A percentile compares a stretch with the other conserved stretches of the same genome.
phyloP scores from a whole-genome alignment of 2,113 vertebrate genomes.

The Progne subis region DNA sequence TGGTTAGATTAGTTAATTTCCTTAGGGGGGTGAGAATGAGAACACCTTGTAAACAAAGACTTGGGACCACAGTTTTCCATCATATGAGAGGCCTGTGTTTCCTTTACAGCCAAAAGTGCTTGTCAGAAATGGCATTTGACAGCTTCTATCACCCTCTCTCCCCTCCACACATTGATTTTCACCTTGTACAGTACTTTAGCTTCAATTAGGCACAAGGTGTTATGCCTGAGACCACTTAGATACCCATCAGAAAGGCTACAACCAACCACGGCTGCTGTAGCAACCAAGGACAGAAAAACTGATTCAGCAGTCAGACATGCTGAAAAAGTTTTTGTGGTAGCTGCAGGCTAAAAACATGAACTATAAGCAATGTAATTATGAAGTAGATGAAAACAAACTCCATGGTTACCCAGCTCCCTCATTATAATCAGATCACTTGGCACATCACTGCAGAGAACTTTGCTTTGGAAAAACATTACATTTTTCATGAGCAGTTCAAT shows the following conservation, averaged over 20 bases:
- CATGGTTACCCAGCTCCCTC: neutral
- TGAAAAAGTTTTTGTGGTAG: constrained; percentile 28
- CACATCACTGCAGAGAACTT: constrained; percentile 45
- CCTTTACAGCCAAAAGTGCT: neutral
- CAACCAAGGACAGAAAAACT: neutral
- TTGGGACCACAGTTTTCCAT: neutral
- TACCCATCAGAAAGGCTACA: constrained; percentile 7
- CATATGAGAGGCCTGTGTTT: neutral
- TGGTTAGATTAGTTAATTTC: neutral
- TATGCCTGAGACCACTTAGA: constrained; percentile 45
- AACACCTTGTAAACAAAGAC: neutral
- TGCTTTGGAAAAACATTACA: constrained; percentile 45
- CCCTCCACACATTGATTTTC: constrained; percentile 60
- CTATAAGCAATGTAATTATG: constrained; percentile 20
- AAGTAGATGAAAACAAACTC: constrained; percentile 21
- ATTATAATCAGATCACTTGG: constrained; percentile 54
- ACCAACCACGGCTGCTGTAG: neutral
- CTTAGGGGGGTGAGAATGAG: neutral
- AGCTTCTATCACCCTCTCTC: constrained; percentile 20
- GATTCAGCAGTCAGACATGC: neutral
- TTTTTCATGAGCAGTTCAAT: constrained; percentile 13
- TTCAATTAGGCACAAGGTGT: constrained; percentile 57
- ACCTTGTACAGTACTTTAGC: constrained; percentile 57
- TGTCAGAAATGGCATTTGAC: constrained; percentile 54
- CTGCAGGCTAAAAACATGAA: constrained; percentile 25